A percentile compares a stretch with the other conserved stretches of the same genome.
Evolutionary conservation across 2,797 vertebrate species (phyloP).

Genomic region (Passerculus sandwichensis): DNA sequence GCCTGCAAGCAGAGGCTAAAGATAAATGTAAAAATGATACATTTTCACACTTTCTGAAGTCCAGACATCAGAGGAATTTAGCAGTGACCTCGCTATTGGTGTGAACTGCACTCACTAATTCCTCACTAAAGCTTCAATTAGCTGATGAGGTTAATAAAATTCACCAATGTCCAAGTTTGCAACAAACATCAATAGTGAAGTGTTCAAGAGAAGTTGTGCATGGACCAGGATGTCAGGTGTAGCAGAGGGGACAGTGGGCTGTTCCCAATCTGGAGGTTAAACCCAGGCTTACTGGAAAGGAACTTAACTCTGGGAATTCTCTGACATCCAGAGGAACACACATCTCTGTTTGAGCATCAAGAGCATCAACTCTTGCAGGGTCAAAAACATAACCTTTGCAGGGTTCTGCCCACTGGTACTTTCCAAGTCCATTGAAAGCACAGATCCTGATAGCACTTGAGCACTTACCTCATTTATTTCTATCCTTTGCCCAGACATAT

Average conservation of each 20-base stretch:
- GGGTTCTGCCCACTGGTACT: neutral
- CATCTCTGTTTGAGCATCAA: neutral
- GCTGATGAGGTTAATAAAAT: neutral
- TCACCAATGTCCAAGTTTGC: neutral
- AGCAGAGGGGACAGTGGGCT: neutral
- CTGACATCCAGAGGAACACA: neutral
- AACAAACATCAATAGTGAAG: neutral
- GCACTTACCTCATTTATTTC: slow-evolving; percentile 85
- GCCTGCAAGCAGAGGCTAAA: neutral
- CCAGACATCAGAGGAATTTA: neutral
- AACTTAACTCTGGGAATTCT: neutral
- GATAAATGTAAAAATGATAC: neutral
- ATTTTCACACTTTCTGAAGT: neutral
- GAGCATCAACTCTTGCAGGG: neutral
- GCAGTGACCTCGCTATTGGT: neutral
- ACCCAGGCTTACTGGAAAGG: neutral
- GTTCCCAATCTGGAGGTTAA: neutral
- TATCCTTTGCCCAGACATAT: slow-evolving; percentile 77
- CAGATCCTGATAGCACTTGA: neutral
- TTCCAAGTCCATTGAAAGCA: neutral
- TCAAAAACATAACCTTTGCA: neutral
- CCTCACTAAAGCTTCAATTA: neutral
- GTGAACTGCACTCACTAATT: neutral
- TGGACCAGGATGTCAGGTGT: neutral
- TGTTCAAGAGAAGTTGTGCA: neutral